Percentiles rank a stretch among this genome's conserved stretches.
Conservation (phyloP, 2,888 invertebrate species). For the Gandaritis pyraliata region DNA sequence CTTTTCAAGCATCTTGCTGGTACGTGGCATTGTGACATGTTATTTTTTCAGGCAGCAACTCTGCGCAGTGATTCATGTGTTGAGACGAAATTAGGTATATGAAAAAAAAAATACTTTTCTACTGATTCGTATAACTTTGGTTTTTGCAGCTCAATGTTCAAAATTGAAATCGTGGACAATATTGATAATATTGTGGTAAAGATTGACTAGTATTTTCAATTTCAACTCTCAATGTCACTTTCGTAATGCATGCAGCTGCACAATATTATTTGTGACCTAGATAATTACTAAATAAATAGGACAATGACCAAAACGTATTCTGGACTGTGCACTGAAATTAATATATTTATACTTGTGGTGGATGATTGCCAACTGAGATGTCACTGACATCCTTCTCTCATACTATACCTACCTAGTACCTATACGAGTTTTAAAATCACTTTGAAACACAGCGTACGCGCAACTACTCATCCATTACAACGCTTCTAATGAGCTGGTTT, state of each 20-base stretch:
- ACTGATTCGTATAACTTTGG: background rate
- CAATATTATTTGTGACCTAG: constrained; percentile 51
- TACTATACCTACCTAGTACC: constrained; percentile 1
- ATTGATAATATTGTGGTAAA: no score
- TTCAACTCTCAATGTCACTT: background rate
- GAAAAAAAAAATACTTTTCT: background rate
- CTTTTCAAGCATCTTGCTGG: constrained; percentile 29
- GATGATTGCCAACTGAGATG: constrained; percentile 75
- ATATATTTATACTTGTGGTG: constrained; percentile 78
- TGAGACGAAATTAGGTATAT: constrained; percentile 27
- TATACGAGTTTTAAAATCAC: constrained; percentile 60
- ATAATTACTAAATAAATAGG: constrained; percentile 60
- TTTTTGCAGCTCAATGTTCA: background rate
- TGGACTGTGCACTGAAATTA: constrained; percentile 73
- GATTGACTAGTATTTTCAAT: no score
- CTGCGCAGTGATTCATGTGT: constrained; percentile 42
- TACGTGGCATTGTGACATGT: constrained; percentile 42
- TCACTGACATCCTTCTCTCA: constrained; percentile 71
- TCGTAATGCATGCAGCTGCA: constrained; percentile 39
- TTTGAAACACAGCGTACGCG: constrained; percentile 57
- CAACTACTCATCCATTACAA: constrained; percentile 42
- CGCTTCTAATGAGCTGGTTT: constrained; percentile 25
- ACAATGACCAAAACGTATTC: constrained; percentile 74
- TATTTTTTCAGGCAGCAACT: constrained; percentile 41
- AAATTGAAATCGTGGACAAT: no score